Base-by-base conservation (phyloP, 2,888 invertebrate species). In the Andrena chrysosceles region DNA sequence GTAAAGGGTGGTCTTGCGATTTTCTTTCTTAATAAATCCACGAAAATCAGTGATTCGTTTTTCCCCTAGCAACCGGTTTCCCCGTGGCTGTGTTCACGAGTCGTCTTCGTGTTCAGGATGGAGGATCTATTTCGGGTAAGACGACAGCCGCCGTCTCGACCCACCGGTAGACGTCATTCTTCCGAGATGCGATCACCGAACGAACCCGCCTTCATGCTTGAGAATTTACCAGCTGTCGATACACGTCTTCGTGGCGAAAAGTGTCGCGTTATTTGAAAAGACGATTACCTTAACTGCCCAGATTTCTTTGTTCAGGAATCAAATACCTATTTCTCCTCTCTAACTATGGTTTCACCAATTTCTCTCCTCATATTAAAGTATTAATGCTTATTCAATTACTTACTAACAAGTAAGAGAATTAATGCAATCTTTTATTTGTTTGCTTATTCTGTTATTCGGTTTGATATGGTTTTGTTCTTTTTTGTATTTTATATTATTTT, bases 151-250 rank as follows among this genome's bases (percentile, higher is more conserved):
- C 84, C 89, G 92, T 92, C 92, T 91, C 90, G 91, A 90, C 90
- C 87, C 87, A 83, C 87, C 88, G 87, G 89, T 90, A 92, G 92
- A 92, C 92, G 89, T 91, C 90, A 90, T 91, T 90, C 90, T 88
- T 87, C 78, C 76, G 78, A 80, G 80, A 88, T 87, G 86, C 82
- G 77, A 78, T 80, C 85, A 81, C 62, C 78, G 63, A 31, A 85
- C 86, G 77, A 76, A 63, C 60, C 26, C 80, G 52, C 71, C 54
- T 48, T 77, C 70, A 48, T 48, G 73, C 72, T 67, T 59, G 66
- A 69, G 78, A 68, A 69, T 77, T 60, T 79, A 77, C 77, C 75
- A 77, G 86, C 87, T 75, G 79, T 76, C 82, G 76, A 59, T 79
- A 66, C 42, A 66, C 42, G 60, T 60, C 52, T 67, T 52, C 29